Evolutionary conservation across 2,888 invertebrate species (phyloP).

Genomic region (Idaea dimidiata): DNA sequence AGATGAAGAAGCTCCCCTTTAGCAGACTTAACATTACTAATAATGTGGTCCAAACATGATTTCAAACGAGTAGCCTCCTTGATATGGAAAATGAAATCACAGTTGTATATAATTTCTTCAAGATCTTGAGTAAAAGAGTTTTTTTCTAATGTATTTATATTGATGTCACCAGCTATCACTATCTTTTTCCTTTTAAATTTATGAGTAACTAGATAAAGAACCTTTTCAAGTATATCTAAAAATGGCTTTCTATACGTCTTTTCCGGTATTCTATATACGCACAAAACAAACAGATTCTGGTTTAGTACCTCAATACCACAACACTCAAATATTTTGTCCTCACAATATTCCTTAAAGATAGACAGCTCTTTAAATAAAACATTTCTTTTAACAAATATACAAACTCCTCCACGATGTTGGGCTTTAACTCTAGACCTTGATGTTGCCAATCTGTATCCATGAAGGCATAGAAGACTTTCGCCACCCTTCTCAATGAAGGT

Average conservation of each 20-base stretch:
- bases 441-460: conserved; percentile 2
- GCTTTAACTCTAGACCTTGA: not conserved
- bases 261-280: conserved; percentile 6
- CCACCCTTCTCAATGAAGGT: conserved; percentile 4
- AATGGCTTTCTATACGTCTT: not conserved
- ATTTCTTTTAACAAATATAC: conserved; percentile 3
- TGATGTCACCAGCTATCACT: no score
- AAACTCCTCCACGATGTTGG: conserved; percentile 4
- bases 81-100: no score
- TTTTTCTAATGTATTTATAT: no score
- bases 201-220: not conserved
- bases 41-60: no score
- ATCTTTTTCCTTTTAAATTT: conserved; percentile 6
- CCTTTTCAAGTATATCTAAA: not conserved
- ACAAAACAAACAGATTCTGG: not conserved
- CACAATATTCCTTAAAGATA: not conserved
- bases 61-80: no score
- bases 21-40: no score
- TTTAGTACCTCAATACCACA: conserved; percentile 2
- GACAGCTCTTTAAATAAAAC: not conserved
- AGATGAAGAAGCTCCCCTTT: no score
- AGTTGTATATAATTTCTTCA: no score
- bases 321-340: not conserved
- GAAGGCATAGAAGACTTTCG: conserved; percentile 1
- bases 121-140: no score